Base-by-base conservation (phyloP, 2,888 invertebrate genomes). In the Cheiracanthium punctorium region DNA sequence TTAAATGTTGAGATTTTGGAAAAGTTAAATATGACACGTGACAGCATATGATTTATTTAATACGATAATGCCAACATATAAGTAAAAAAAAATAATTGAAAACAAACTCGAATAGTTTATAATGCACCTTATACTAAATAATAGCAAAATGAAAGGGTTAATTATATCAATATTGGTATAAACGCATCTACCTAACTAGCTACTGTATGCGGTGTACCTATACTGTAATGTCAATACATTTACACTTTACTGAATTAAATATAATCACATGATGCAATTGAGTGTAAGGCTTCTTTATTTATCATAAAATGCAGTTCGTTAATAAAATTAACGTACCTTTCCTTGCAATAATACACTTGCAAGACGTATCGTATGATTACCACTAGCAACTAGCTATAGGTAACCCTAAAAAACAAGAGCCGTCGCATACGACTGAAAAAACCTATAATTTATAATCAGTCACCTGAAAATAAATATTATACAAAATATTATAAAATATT, bases 381-480 rank as follows among this genome's bases (percentile, higher is more conserved):
- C 84, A 79, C 69, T 30, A 64, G 52, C 73, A 37, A 69, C 67
- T 37, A 32, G 32, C 58, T 41, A 79, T 79, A 28, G 67, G 84
- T 84, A 84, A 84, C 79, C 79, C 84, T 84, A 84, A 79, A 32
- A 24, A 17, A 17, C 17, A 24, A 41, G 71, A 33, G 20, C 43
- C 71, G 71, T 58, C 58, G 58, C 24, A 58, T 2, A 24, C 24
- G 17, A 48, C 14, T 17, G 24, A 58, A 24, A 58, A 58, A 28
- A n/a, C 58, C 33, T 24, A 10, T 10, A 33, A 65, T 0, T 70
- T 70, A 37, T 1, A 12, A 32, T 37, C 4, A 37, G 28, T 28
- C 14, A 0, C 14, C 12, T 12, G 28, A 65, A 65, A 70, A 70
- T n/a, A 20, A 70, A 14, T 70, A 33, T 20, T 70, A 33, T 10